phyloP scores from a whole-genome alignment of 2,797 vertebrate genomes.

The Chloroceryle inda region DNA sequence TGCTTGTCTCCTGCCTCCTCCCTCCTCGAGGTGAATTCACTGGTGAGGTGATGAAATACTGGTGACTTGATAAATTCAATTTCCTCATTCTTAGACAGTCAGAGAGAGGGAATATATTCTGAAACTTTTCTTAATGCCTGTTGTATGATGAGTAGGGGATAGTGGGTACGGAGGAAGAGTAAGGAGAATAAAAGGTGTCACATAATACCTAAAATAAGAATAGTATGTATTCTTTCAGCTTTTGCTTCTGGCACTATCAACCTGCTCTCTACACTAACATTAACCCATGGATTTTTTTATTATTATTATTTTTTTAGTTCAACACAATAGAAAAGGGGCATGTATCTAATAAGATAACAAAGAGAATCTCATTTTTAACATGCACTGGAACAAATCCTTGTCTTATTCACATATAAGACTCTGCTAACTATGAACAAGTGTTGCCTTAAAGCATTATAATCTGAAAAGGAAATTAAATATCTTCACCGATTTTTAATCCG shows the following conservation, averaged over 20 bases:
- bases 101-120: not conserved
- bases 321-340: not conserved
- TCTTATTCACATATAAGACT: not conserved
- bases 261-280: not conserved
- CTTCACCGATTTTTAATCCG: not conserved
- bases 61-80: not conserved
- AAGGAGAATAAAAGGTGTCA: not conserved
- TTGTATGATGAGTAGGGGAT: not conserved
- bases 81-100: not conserved
- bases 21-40: rapidly evolving
- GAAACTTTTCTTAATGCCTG: not conserved
- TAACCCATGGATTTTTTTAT: not conserved
- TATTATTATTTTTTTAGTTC: not conserved
- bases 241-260: not conserved
- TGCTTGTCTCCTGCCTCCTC: not conserved
- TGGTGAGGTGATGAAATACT: not conserved
- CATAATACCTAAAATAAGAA: not conserved
- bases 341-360: not conserved
- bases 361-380: not conserved
- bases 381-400: not conserved
- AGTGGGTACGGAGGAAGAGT: not conserved
- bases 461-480: not conserved
- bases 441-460: not conserved
- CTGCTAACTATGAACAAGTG: not conserved
- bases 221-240: not conserved